Evolutionary conservation across 1,140 invertebrate genomes (phyloP).

Genomic region (Aphelenchoides besseyi): DNA sequence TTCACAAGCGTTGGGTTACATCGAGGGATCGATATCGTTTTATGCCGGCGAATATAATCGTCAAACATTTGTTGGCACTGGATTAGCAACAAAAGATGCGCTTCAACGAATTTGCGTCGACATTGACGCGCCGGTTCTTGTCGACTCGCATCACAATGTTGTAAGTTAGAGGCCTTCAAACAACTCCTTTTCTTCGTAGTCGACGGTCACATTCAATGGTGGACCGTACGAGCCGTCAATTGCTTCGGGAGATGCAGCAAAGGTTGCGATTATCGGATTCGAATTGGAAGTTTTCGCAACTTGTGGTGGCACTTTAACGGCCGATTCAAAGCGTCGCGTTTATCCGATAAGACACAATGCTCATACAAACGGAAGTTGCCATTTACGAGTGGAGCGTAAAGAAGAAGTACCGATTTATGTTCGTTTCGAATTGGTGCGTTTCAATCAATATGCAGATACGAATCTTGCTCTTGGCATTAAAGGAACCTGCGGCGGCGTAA

Average conservation of each 20-base stretch:
- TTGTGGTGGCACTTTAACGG: constrained; percentile 53
- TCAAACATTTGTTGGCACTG: not conserved
- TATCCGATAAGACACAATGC: not conserved
- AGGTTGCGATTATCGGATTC: constrained; percentile 41
- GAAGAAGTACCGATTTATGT: constrained; percentile 6
- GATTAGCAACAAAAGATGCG: not conserved
- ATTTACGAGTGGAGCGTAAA: constrained; percentile 13
- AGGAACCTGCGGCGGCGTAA: too few relatives aligned
- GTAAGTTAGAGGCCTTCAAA: not conserved
- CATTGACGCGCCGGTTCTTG: constrained; percentile 25
- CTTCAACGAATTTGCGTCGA: constrained; percentile 35
- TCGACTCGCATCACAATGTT: constrained; percentile 8
- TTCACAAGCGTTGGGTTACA: constrained; percentile 1
- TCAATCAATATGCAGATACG: not conserved
- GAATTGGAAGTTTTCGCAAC: constrained; percentile 36
- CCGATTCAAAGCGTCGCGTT: constrained; percentile 13
- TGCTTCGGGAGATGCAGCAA: constrained; percentile 29
- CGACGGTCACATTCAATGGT: constrained; percentile 48
- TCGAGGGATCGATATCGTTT: constrained; percentile 21
- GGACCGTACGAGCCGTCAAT: constrained; percentile 47
- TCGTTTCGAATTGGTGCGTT: not conserved
- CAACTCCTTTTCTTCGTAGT: constrained; percentile 24
- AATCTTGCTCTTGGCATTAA: not conserved
- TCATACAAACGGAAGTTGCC: not conserved
- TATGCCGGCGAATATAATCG: constrained; percentile 22